A percentile compares a stretch with the other conserved stretches of the same genome.
Evolutionary conservation across 2,888 invertebrate species (phyloP).

Genomic region (Stomorhina lunata): DNA sequence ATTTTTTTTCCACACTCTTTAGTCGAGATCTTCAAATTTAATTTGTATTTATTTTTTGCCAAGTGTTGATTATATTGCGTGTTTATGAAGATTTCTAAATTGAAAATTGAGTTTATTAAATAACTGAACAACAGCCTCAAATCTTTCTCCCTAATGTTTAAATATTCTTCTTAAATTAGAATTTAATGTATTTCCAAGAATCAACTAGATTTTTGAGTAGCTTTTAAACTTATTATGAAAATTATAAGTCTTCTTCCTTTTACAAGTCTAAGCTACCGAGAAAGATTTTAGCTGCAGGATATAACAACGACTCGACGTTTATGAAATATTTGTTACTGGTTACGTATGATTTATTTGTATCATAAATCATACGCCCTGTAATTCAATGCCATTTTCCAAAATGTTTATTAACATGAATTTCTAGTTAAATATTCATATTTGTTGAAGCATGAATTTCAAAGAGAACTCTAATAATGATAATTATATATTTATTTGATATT

Average conservation of each 20-base stretch:
- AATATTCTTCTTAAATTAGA: background rate
- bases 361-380: constrained; percentile 37
- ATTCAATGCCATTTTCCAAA: background rate
- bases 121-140: no score
- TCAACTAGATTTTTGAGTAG: background rate
- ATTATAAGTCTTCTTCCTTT: constrained; percentile 14
- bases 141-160: background rate
- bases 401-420: no score
- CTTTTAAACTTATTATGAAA: constrained; percentile 39
- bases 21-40: background rate
- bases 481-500: background rate
- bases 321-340: background rate
- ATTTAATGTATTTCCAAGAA: constrained; percentile 1
- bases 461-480: background rate
- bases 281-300: background rate
- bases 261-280: background rate
- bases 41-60: constrained; percentile 1
- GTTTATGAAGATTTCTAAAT: no score
- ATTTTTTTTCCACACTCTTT: background rate
- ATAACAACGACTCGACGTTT: background rate
- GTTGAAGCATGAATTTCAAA: background rate
- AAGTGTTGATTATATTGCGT: no score
- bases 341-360: constrained; percentile 38
- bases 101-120: no score
- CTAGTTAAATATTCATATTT: background rate